Conservation (phyloP, 2,888 invertebrate genomes). For the Hoplodrina ambigua region DNA sequence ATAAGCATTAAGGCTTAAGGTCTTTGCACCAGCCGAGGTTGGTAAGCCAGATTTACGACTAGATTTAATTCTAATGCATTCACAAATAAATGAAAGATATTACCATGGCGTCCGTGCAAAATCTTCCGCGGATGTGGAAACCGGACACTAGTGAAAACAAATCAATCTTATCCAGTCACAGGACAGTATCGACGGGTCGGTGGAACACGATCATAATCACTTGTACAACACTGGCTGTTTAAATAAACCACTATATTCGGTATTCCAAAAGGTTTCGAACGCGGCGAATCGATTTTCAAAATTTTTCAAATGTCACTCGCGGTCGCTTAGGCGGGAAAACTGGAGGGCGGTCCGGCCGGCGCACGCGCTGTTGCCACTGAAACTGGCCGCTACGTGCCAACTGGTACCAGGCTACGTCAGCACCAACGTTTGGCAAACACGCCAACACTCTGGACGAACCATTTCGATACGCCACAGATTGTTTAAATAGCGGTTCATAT, state of each 20-base stretch:
- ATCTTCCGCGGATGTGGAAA: constrained; percentile 70
- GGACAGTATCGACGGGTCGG: constrained; percentile 64
- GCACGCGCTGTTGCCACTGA: constrained; percentile 83
- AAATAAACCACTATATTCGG: constrained; percentile 65
- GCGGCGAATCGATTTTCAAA: constrained; percentile 70
- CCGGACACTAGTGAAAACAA: constrained; percentile 68
- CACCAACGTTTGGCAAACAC: constrained; percentile 72
- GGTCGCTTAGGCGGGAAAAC: constrained; percentile 78
- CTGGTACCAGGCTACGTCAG: constrained; percentile 67
- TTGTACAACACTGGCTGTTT: constrained; percentile 65
- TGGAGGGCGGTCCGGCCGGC: constrained; percentile 79
- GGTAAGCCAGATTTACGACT: constrained; percentile 38
- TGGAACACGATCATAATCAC: constrained; percentile 60
- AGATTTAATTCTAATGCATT: constrained; percentile 36
- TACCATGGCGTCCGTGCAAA: constrained; percentile 71
- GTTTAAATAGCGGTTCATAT: constrained; percentile 70
- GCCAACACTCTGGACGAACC: constrained; percentile 68
- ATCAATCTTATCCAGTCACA: constrained; percentile 68
- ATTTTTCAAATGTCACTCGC: constrained; percentile 79
- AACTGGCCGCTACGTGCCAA: constrained; percentile 77
- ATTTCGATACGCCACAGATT: constrained; percentile 69
- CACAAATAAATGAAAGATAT: constrained; percentile 56
- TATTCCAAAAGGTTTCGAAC: constrained; percentile 57
- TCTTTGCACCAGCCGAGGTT: constrained; percentile 36
- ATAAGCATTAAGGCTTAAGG: constrained; percentile 46